These are phyloP conservation scores for Eptatretus atami DNA, from an alignment of 2,797 vertebrate species.

Conservation along the genomic window DNA sequence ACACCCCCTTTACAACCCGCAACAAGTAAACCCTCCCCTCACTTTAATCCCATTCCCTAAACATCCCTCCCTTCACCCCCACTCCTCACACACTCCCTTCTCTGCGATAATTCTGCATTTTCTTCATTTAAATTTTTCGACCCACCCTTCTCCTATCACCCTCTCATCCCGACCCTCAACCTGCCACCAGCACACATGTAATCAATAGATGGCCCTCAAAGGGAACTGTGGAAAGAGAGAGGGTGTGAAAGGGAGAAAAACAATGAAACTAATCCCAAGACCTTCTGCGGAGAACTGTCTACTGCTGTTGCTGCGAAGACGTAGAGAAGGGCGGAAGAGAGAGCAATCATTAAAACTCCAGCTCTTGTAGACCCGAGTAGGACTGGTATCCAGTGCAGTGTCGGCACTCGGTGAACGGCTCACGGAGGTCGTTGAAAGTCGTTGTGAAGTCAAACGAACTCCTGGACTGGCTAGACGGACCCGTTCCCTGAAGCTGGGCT, in stretches of 20 bases:
- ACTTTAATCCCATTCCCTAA: background rate
- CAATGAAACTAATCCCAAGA: no score
- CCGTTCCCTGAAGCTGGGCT: slow-evolving; percentile 71
- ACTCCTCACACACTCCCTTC: background rate
- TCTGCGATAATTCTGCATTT: background rate
- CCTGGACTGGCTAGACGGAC: slow-evolving; percentile 77
- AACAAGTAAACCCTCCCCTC: background rate
- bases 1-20: no score
- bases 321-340: slow-evolving; percentile 59
- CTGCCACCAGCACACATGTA: no score
- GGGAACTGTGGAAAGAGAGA: no score
- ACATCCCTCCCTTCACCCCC: background rate
- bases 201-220: no score
- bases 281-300: background rate
- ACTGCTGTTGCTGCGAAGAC: slow-evolving; percentile 19
- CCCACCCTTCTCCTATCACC: background rate
- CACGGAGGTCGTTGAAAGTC: slow-evolving; percentile 11
- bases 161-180: background rate
- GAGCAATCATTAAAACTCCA: slow-evolving; percentile 95
- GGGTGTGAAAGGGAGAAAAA: no score
- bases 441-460: slow-evolving; percentile 10
- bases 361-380: slow-evolving; percentile 78
- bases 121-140: background rate
- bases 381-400: slow-evolving; percentile 36
- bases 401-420: slow-evolving; percentile 44